Evolutionary conservation across 2,113 vertebrate genomes (phyloP), one percentile per base, ranked within the genome.

Genomic region (Indicator maculatus): DNA sequence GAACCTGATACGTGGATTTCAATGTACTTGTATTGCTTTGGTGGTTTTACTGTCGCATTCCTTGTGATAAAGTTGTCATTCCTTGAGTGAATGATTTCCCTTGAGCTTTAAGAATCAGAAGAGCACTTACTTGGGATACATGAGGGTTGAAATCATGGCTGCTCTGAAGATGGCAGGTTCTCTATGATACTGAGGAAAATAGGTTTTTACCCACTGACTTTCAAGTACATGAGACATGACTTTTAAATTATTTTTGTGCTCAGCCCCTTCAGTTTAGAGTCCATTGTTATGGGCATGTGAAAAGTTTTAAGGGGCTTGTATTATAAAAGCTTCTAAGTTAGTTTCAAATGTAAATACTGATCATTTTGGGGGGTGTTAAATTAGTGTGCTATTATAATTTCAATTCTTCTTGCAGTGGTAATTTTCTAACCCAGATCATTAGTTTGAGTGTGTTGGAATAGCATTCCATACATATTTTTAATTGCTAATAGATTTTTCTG

Each of bases 401-500:
- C 26, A 5, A 11, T 58, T 90, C 82, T 71, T 61, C 56, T 79
- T 24, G 67, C 33, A 58, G 60, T 82, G 60, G 52, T 89, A 39
- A 24, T 74, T 53, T 96, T 92, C 91, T 36, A 86, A 47, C 39
- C 8, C 77, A 63, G 67, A 28, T 63, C 3, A 3, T 33, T 50
- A 61, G 30, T 70, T 85, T 56, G 69, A n/a, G 50, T 90, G 55
- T 64, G 80, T 77, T 93, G 88, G 88, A 94, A 45, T 80, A 90
- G 56, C 81, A 95, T 92, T 79, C 63, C 41, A 45, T 52, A 45
- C 44, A 78, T 93, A 63, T 60, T 86, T 95, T 93, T 94, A 85
- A 79, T 65, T 75, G 70, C 69, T 67, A 86, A 66, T 27, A 56
- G 45, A 9, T 67, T 84, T 76, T 72, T 65, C 61, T 61, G 65